Evolutionary conservation across 2,888 invertebrate species (phyloP).

Genomic region (Baronia brevicornis): DNA sequence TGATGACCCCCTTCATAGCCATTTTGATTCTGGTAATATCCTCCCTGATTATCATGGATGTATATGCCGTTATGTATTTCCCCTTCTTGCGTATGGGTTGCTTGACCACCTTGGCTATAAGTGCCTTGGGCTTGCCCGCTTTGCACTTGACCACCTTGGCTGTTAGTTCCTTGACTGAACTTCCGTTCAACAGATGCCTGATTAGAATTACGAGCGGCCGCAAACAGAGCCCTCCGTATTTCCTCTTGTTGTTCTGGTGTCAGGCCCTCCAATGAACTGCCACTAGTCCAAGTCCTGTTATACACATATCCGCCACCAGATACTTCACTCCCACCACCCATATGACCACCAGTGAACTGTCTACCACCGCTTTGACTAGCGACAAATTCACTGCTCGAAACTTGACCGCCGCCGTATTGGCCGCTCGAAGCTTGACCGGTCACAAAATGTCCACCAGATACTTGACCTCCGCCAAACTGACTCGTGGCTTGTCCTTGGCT

Average conservation of each 20-base stretch:
- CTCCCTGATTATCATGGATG: slow-evolving; percentile 17
- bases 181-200: slow-evolving; percentile 20
- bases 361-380: slow-evolving; percentile 6
- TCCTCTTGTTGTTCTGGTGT: slow-evolving; percentile 47
- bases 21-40: slow-evolving; percentile 20
- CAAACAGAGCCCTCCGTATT: slow-evolving; percentile 38
- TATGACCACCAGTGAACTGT: slow-evolving; percentile 2
- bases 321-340: slow-evolving; percentile 14
- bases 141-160: slow-evolving; percentile 16
- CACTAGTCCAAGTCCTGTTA: slow-evolving; percentile 37
- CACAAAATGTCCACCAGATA: slow-evolving; percentile 23
- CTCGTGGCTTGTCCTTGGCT: slow-evolving; percentile 19
- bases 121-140: slow-evolving; percentile 11
- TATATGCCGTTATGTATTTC: slow-evolving; percentile 14
- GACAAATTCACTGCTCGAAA: slow-evolving; percentile 16
- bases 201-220: slow-evolving; percentile 26
- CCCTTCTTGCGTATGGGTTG: slow-evolving; percentile 11
- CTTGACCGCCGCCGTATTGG: slow-evolving; percentile 24
- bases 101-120: slow-evolving; percentile 12
- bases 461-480: slow-evolving; percentile 20
- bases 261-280: slow-evolving; percentile 33
- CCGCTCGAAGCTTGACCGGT: slow-evolving; percentile 17
- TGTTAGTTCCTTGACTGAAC: slow-evolving; percentile 18
- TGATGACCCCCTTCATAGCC: slow-evolving; percentile 20
- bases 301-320: slow-evolving; percentile 29